Conservation (phyloP, 2,888 invertebrate genomes). For the Epinotia nisella region DNA sequence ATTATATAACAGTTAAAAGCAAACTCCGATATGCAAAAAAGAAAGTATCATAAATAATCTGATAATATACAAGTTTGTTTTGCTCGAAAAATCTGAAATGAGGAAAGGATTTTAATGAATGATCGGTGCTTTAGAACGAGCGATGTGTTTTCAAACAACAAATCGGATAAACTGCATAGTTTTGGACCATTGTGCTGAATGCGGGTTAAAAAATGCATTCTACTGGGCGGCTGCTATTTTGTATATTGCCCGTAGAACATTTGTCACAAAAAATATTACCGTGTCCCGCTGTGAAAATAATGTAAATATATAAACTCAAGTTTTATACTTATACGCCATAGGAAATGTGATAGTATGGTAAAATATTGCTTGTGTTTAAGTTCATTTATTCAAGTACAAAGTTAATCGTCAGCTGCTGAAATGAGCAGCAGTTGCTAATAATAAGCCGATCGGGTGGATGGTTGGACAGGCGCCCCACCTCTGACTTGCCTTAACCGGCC, state of each 20-base stretch:
- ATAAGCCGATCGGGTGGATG: too few relatives aligned
- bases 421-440: too few relatives aligned
- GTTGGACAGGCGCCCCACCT: too few relatives aligned
- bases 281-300: not conserved
- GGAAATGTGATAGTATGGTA: not conserved
- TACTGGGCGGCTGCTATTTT: not conserved
- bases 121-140: conserved; percentile 29
- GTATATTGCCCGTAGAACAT: not conserved
- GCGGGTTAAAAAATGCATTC: conserved; percentile 2
- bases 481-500: too few relatives aligned
- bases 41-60: not conserved
- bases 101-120: conserved; percentile 20
- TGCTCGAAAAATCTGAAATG: conserved; percentile 14
- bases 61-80: conserved; percentile 26
- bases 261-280: not conserved
- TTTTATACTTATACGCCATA: not conserved
- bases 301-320: not conserved
- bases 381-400: too few relatives aligned
- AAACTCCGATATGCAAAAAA: not conserved
- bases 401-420: not conserved
- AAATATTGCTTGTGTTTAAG: not conserved
- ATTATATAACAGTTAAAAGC: not conserved
- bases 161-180: conserved; percentile 7
- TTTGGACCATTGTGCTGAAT: not conserved
- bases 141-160: conserved; percentile 31